Evolutionary conservation across 2,888 invertebrate genomes (phyloP), one percentile per base, ranked within the genome.

Genomic region (Eledone cirrhosa): DNA sequence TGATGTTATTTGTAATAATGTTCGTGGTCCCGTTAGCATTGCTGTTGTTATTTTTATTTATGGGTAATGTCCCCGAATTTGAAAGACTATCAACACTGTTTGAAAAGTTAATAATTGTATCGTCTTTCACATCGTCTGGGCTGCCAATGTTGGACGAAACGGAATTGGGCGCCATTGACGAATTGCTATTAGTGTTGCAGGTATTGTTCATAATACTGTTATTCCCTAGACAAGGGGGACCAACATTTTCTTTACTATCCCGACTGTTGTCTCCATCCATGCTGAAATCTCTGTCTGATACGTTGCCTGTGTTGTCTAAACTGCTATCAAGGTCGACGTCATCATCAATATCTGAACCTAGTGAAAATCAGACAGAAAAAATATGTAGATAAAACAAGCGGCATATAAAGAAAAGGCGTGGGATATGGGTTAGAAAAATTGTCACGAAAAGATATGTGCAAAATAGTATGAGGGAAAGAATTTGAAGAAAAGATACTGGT

Each of bases 151-250:
- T 78, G 74, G 78, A 41, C 31, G 78, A 79, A 48, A 78, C 78
- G 41, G 79, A 79, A 77, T 83, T 81, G 79, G 80, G 48, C 47
- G 76, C 80, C 83, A 82, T 84, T 82, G 85, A 85, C 81, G 85
- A 91, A 85, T 92, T 92, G 77, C 92, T 91, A 83, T 92, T 91
- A 79, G 92, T 91, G 85, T 92, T 89, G 77, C 92, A 92, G 78
- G 92, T 92, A 87, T 92, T 92, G 88, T 92, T 92, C 78, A 82
- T 84, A 77, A 78, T 80, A 59, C 78, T 79, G 80, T 80, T 90
- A 86, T 92, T 92, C 79, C 92, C 91, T 78, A 78, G 80, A 78
- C 80, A 83, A 77, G 72, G 79, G 19, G 81, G 77, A n/a, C 83
- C 79, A 48, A 86, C 82, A 31, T 84, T 82, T 48, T 85, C 85